Evolutionary conservation across 1,140 invertebrate species (phyloP).

Genomic region (Pseudomyrmex pallidus): DNA sequence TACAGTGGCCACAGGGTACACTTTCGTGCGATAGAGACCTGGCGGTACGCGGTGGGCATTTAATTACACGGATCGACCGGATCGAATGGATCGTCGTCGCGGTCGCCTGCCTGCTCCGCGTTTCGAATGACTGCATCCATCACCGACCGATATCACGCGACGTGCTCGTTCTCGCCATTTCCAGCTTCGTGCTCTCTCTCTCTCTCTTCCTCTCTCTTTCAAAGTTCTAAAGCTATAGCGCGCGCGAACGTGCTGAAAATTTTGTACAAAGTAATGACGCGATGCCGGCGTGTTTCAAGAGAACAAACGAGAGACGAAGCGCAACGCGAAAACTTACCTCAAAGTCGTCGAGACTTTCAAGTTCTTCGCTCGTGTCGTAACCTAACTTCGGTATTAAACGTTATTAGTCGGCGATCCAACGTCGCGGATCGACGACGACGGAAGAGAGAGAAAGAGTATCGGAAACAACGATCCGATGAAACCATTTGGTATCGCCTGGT

Average conservation of each 20-base stretch:
- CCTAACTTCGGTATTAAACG: slow-evolving; percentile 58
- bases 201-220: slow-evolving; percentile 21
- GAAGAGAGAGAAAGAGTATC: slow-evolving; percentile 11
- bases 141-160: slow-evolving; percentile 58
- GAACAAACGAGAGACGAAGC: slow-evolving; percentile 50
- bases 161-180: slow-evolving; percentile 58
- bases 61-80: slow-evolving; percentile 64
- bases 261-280: slow-evolving; percentile 52
- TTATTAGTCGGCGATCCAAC: slow-evolving; percentile 47
- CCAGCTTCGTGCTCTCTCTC: slow-evolving; percentile 23
- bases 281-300: slow-evolving; percentile 39
- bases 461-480: slow-evolving; percentile 29
- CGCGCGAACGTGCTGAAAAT: slow-evolving; percentile 55
- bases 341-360: slow-evolving; percentile 44
- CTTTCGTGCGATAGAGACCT: slow-evolving; percentile 51
- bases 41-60: slow-evolving; percentile 50
- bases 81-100: slow-evolving; percentile 44
- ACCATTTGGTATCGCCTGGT: slow-evolving; percentile 14
- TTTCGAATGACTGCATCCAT: slow-evolving; percentile 59
- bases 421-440: slow-evolving; percentile 16
- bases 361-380: slow-evolving; percentile 52
- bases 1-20: slow-evolving; percentile 53
- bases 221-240: slow-evolving; percentile 46
- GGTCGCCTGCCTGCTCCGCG: slow-evolving; percentile 38
- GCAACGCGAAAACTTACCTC: slow-evolving; percentile 33